phyloP scores from a whole-genome alignment of 2,888 invertebrate genomes.

The Hydrotaea cyrtoneurina region DNA sequence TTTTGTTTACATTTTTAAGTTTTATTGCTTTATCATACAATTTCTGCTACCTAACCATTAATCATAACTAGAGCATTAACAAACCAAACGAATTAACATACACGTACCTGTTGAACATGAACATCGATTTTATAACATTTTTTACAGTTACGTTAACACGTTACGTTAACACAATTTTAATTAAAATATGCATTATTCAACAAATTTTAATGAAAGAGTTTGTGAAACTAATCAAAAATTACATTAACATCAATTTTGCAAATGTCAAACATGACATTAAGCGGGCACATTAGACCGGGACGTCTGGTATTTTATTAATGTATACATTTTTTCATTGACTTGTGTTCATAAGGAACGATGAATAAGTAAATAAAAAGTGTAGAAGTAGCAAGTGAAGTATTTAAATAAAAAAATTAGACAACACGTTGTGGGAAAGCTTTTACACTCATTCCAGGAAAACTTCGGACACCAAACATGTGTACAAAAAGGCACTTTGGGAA shows the following conservation, averaged over 20 bases:
- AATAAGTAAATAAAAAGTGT: too few relatives aligned
- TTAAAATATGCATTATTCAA: not conserved
- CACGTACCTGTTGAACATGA: not conserved
- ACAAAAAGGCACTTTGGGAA: too few relatives aligned
- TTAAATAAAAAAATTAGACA: too few relatives aligned
- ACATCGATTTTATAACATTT: too few relatives aligned
- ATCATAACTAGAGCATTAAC: not conserved
- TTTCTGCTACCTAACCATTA: not conserved
- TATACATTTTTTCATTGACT: too few relatives aligned
- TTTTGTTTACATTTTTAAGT: not conserved
- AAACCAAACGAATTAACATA: not conserved
- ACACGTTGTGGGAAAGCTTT: too few relatives aligned
- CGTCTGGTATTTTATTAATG: too few relatives aligned
- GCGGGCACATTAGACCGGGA: too few relatives aligned
- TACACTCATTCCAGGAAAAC: too few relatives aligned
- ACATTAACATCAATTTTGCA: not conserved
- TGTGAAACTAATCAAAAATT: conserved; percentile 6
- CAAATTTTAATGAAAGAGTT: not conserved
- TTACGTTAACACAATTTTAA: not conserved
- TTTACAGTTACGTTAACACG: not conserved
- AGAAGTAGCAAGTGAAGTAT: too few relatives aligned
- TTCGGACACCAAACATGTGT: too few relatives aligned
- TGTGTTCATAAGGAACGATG: too few relatives aligned
- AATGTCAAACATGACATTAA: not conserved
- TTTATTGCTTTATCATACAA: not conserved